Conservation (phyloP, 2,113 vertebrate species). For the Ailuropoda melanoleuca region DNA sequence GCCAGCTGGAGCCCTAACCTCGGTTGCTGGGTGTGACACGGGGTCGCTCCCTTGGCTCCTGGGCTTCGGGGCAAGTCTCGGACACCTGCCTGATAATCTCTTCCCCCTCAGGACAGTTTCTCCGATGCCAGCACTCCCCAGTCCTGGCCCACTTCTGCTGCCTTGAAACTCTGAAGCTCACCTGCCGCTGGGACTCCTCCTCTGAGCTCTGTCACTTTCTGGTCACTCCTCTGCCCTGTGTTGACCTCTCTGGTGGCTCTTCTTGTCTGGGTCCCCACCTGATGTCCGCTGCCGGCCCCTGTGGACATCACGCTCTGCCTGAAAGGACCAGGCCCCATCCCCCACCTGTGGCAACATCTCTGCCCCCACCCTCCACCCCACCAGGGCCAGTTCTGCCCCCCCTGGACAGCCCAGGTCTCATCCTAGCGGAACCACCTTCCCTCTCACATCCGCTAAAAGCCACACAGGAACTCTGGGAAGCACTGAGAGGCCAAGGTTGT, state of each 20-base stretch:
- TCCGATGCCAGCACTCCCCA: neutral
- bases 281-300: neutral
- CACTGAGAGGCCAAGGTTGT: neutral
- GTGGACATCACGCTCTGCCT: neutral
- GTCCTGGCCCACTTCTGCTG: no score
- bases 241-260: neutral
- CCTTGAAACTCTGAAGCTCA: neutral
- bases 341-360: neutral
- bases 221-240: neutral
- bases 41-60: neutral
- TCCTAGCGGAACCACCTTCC: neutral
- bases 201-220: neutral
- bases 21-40: fast-evolving
- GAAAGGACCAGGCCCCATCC: neutral
- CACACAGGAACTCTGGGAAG: neutral
- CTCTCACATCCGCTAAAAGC: neutral
- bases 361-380: neutral
- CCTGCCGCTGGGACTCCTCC: neutral
- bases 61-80: neutral
- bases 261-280: neutral
- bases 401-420: neutral
- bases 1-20: neutral
- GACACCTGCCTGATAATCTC: neutral
- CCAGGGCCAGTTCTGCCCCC: no score
- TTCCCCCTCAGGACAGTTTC: neutral